phyloP scores from a whole-genome alignment of 2,888 invertebrate species.

The Eupeodes latifasciatus region DNA sequence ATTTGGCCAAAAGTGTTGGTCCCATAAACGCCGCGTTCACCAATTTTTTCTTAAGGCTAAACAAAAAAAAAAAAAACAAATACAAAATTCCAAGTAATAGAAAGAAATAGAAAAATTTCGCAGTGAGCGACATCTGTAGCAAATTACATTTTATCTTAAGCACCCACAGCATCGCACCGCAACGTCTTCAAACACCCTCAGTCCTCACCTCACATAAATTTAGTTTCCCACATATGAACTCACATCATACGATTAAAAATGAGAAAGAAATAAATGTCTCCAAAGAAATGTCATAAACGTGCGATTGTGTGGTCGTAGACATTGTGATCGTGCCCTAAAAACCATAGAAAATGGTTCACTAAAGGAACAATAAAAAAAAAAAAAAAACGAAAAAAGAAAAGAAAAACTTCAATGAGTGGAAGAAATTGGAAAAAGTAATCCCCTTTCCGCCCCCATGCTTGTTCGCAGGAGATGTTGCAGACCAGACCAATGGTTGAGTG shows the following conservation, averaged over 20 bases:
- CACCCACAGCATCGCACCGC: neutral
- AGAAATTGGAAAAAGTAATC: constrained; percentile 36
- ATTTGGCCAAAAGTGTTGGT: constrained; percentile 27
- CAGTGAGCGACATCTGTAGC: constrained; percentile 62
- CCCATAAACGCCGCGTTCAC: constrained; percentile 30
- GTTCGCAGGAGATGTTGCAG: neutral
- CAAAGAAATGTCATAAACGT: constrained; percentile 66
- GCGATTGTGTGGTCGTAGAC: constrained; percentile 38
- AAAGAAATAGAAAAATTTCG: constrained; percentile 11
- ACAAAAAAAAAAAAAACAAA: constrained; percentile 14
- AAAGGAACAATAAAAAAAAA: neutral
- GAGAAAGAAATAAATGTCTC: constrained; percentile 51
- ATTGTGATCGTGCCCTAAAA: constrained; percentile 63
- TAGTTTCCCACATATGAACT: constrained; percentile 67
- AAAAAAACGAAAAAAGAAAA: neutral
- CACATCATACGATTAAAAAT: constrained; percentile 47
- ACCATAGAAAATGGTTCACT: neutral
- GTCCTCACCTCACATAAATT: constrained; percentile 33
- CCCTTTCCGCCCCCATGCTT: neutral
- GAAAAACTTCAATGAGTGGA: neutral
- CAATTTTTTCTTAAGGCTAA: constrained; percentile 10
- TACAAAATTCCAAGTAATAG: neutral
- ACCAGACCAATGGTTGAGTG: neutral
- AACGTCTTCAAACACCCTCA: neutral
- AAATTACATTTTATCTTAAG: constrained; percentile 58